Conservation (phyloP, 1,140 invertebrate genomes). For the Sycophila sp. region DNA sequence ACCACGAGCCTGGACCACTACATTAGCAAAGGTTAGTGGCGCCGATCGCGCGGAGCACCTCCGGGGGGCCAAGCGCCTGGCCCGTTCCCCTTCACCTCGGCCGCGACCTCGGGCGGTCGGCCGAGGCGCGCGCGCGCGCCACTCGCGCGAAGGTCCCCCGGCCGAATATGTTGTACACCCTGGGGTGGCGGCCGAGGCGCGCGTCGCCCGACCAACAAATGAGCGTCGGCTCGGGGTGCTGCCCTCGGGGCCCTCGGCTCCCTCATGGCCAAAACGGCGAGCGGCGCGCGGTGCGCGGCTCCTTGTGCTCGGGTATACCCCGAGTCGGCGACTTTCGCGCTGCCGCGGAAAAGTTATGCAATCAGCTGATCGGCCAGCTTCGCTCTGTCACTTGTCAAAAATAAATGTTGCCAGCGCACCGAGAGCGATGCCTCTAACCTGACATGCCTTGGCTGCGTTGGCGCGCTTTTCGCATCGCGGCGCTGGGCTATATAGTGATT, state of each 20-base stretch:
- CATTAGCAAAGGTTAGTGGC: slow-evolving; percentile 66
- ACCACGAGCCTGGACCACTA: slow-evolving; percentile 61
- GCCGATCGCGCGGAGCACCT: background rate
- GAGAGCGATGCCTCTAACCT: slow-evolving; percentile 47
- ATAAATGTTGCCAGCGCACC: slow-evolving; percentile 54
- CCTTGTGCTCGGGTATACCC: no score
- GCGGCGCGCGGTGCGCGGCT: background rate
- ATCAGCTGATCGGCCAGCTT: slow-evolving; percentile 64
- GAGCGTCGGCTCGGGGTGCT: no score
- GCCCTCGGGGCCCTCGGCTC: no score
- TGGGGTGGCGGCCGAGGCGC: background rate
- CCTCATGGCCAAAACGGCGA: no score
- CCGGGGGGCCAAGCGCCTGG: no score
- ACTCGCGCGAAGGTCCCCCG: background rate
- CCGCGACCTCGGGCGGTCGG: background rate
- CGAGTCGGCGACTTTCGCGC: slow-evolving; percentile 28
- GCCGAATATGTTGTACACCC: no score
- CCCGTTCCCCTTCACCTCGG: background rate
- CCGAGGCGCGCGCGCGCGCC: background rate
- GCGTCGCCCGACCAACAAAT: background rate
- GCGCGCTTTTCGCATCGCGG: slow-evolving; percentile 23
- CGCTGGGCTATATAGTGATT: background rate
- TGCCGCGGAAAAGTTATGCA: slow-evolving; percentile 63
- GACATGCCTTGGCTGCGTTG: slow-evolving; percentile 39
- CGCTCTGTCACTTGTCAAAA: slow-evolving; percentile 62